Conservation (phyloP, 2,888 invertebrate genomes). For the Argynnis bischoffii region DNA sequence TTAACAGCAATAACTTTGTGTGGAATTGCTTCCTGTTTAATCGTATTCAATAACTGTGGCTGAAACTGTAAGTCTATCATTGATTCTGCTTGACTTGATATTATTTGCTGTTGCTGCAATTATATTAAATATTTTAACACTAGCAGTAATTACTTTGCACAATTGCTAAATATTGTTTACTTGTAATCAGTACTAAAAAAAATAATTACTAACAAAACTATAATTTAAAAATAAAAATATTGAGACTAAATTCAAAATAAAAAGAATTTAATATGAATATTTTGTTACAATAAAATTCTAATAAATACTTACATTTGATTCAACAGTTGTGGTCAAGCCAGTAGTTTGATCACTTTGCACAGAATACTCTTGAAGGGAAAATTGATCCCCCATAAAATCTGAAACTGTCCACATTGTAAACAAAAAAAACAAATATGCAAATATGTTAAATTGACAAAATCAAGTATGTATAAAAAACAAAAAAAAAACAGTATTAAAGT, state of each 20-base stretch:
- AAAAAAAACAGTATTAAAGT: too few relatives aligned
- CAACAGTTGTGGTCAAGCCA: slow-evolving; percentile 53
- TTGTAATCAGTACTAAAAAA: neutral
- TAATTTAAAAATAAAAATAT: neutral
- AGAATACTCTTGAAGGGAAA: slow-evolving; percentile 65
- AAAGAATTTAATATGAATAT: neutral
- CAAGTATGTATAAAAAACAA: too few relatives aligned
- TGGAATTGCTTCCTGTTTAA: slow-evolving; percentile 42
- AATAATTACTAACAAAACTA: neutral
- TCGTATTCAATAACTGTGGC: slow-evolving; percentile 41
- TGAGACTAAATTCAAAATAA: neutral
- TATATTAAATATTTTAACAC: slow-evolving; percentile 17
- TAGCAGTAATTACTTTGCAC: too few relatives aligned
- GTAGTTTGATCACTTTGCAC: slow-evolving; percentile 57
- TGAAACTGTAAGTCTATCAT: slow-evolving; percentile 59
- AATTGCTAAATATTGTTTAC: too few relatives aligned
- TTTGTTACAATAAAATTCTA: neutral
- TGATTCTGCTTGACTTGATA: slow-evolving; percentile 52
- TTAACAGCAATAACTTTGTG: slow-evolving; percentile 61
- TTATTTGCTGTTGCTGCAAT: slow-evolving; percentile 51
- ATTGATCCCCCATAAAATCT: slow-evolving; percentile 72
- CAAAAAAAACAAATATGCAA: too few relatives aligned
- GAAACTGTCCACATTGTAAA: slow-evolving; percentile 47
- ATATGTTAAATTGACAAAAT: too few relatives aligned
- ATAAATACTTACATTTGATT: slow-evolving; percentile 56